These are phyloP conservation scores for Xenus cinereus DNA, from an alignment of 2,113 vertebrate species.

Conservation along the genomic window DNA sequence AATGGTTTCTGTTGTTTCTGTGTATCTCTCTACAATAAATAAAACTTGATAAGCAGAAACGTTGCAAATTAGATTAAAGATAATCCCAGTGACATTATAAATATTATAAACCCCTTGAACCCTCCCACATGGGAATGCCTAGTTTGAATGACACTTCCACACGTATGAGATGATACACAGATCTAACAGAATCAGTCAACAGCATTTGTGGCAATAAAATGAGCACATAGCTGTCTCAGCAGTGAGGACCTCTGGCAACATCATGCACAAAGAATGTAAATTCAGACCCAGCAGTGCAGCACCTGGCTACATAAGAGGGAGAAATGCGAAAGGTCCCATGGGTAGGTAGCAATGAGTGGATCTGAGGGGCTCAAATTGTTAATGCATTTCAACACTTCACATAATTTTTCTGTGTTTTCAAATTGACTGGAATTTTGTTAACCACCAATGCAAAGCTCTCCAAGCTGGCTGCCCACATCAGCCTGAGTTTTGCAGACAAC, in stretches of 20 bases:
- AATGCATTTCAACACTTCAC: neutral
- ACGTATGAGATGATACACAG: neutral
- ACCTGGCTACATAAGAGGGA: neutral
- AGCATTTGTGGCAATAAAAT: neutral
- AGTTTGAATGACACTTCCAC: neutral
- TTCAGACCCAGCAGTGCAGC: neutral
- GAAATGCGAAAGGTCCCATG: neutral
- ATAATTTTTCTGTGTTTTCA: neutral
- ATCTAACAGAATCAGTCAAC: neutral
- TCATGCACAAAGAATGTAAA: neutral
- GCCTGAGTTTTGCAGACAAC: neutral
- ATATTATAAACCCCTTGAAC: neutral
- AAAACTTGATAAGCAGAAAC: neutral
- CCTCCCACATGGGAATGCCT: neutral
- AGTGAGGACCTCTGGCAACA: neutral
- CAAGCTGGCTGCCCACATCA: neutral
- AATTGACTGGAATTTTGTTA: neutral
- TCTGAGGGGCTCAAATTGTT: neutral
- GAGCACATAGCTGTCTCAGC: neutral
- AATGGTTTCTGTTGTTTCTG: neutral
- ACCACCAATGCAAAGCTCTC: neutral
- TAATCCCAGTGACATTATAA: neutral
- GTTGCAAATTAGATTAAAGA: neutral
- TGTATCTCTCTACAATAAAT: neutral
- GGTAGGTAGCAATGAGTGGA: neutral